Percentiles rank a stretch among this genome's conserved stretches.
Evolutionary conservation across 2,797 vertebrate species (phyloP).

Genomic region (Rhinophrynus dorsalis): DNA sequence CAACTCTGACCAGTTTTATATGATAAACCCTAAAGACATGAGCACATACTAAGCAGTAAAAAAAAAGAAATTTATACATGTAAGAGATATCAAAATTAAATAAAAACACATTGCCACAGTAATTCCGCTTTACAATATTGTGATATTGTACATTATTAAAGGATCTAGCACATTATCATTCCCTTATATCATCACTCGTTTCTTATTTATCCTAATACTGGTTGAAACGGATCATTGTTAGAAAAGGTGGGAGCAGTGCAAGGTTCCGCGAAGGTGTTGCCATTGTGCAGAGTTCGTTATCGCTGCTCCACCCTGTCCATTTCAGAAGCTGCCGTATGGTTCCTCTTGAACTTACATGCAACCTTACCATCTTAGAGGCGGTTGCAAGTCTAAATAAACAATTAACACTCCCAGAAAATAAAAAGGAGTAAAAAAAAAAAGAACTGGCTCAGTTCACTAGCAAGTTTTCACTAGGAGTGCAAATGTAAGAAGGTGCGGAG

Average conservation of each 20-base stretch:
- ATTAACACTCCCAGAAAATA: not conserved
- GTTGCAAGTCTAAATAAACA: not conserved
- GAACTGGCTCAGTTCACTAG: slow-evolving; percentile 25
- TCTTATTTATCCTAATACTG: slow-evolving; percentile 7
- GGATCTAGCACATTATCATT: no score
- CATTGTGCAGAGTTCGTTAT: not conserved
- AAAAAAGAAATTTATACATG: no score
- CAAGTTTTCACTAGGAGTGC: slow-evolving; percentile 20
- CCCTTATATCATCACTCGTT: not conserved
- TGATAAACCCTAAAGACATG: no score
- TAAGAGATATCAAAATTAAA: no score
- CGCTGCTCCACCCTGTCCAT: not conserved
- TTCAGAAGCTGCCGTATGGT: slow-evolving; percentile 15
- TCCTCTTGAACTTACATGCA: slow-evolving; percentile 1
- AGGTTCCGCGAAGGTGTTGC: not conserved
- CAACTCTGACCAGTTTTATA: no score
- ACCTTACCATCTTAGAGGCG: slow-evolving; percentile 28
- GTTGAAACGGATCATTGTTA: not conserved
- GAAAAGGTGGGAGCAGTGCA: not conserved
- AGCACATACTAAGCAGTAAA: no score
- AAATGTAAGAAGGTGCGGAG: slow-evolving; percentile 1
- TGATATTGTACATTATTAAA: not conserved
- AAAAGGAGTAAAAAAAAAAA: slow-evolving; percentile 12
- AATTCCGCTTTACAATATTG: not conserved
- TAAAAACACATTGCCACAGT: not conserved